Evolutionary conservation across 2,797 vertebrate genomes (phyloP), one percentile per base, ranked within the genome.

Genomic region (Sebastolobus altivelis): DNA sequence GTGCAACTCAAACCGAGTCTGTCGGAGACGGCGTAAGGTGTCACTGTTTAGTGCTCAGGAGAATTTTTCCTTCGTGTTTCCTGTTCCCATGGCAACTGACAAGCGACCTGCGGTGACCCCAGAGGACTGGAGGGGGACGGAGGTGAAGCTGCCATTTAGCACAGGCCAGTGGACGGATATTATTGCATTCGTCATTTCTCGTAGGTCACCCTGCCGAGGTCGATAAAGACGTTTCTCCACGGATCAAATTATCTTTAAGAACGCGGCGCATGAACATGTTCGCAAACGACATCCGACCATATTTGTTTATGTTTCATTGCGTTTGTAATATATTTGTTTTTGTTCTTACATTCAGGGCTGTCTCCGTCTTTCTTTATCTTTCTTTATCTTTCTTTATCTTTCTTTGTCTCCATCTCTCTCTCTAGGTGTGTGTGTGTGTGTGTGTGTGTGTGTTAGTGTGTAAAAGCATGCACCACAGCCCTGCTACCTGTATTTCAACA

Each of bases 71-170:
- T 90, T 61, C 77, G 49, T 90, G 82, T 90, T 75, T 83, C 80
- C 76, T 88, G 92, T 94, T 93, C 76, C 93, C 88, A 93, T 94
- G 86, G 92, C 83, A 92, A 94, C 93, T 71, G 82, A 72, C 43
- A 0, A 55, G 46, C 83, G 93, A 91, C 92, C 93, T 82, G 79
- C 6, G 55, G 52, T 83, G 92, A 92, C 91, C 91, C 70, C 16
- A 0, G 13, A 73, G 66, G 60, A 78, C 79, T 25, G 72, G 60
- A 69, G 66, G 52, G 52, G 76, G 81, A 79, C 18, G 37, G 60
- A 80, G 85, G 88, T 84, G 80, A 83, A 38, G 85, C 12, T 27
- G 78, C 82, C 65, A 20, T 83, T 84, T 79, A 79, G 79, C 37
- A 4, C 56, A 74, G 79, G 88, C 85, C 82, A 77, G 40, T 20